Evolutionary conservation across 2,113 vertebrate genomes (phyloP).

Genomic region (Oostethus manadensis): DNA sequence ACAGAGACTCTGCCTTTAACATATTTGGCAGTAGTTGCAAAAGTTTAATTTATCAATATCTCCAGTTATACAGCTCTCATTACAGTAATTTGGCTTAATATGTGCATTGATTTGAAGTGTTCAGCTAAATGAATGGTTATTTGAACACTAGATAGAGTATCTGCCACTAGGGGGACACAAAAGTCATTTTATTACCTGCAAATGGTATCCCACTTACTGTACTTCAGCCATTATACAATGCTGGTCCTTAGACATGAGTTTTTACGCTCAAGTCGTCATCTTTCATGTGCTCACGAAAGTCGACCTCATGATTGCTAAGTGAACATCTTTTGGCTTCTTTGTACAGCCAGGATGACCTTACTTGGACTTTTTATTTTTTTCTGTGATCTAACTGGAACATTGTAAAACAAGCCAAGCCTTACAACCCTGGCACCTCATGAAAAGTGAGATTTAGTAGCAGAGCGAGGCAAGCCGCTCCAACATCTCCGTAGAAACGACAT

Average conservation of each 20-base stretch:
- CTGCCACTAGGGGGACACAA: conserved; percentile 17
- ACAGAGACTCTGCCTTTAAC: conserved; percentile 3
- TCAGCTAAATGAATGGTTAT: background rate
- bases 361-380: conserved; percentile 1
- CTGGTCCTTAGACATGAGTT: background rate
- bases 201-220: no score
- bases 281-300: background rate
- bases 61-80: conserved; percentile 1
- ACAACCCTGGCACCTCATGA: conserved; percentile 31
- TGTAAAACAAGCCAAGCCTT: conserved; percentile 19
- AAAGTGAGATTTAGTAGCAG: conserved; percentile 28
- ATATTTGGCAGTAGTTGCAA: conserved; percentile 8
- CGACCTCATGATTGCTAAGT: background rate
- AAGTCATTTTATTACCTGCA: background rate
- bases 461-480: conserved; percentile 18
- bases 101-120: background rate
- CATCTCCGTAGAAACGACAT: conserved; percentile 15
- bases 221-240: background rate
- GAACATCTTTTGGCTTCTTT: background rate
- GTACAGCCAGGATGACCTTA: background rate
- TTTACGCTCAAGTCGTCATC: background rate
- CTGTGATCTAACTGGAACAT: conserved; percentile 8
- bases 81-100: background rate
- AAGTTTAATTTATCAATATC: background rate
- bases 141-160: background rate